Evolutionary conservation across 2,113 vertebrate genomes (phyloP).

Genomic region (Mesitornis unicolor): DNA sequence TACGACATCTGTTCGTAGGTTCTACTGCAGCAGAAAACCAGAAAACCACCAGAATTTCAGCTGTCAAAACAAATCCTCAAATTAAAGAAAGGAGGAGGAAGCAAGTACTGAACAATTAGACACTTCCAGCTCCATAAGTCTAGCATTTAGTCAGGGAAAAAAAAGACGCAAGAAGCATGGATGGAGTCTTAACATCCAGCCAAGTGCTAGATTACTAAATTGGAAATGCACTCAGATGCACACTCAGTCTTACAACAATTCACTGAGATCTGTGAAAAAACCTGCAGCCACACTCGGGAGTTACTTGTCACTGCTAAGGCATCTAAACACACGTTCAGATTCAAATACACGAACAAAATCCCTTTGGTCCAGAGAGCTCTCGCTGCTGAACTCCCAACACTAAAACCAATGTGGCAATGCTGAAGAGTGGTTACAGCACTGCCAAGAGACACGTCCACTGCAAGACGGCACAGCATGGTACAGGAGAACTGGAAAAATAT

Average conservation of each 20-base stretch:
- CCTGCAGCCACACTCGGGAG: background rate
- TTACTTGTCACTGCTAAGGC: background rate
- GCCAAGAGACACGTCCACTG: background rate
- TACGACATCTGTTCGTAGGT: slow-evolving; percentile 59
- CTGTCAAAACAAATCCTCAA: slow-evolving; percentile 64
- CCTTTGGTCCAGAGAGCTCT: too few relatives aligned
- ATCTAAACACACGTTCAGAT: background rate
- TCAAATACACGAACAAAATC: background rate
- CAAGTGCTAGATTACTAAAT: background rate
- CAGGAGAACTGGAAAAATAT: background rate
- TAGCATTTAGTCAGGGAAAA: background rate
- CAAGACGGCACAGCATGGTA: background rate
- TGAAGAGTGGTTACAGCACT: background rate
- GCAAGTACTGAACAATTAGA: slow-evolving; percentile 53
- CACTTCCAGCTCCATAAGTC: slow-evolving; percentile 28
- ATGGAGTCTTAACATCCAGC: background rate
- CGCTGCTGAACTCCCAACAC: fast-evolving
- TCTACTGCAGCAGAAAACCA: slow-evolving; percentile 44
- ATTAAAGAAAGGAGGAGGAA: slow-evolving; percentile 44
- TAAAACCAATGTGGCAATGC: fast-evolving
- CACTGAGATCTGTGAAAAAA: background rate
- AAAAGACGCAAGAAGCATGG: background rate
- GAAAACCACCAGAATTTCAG: slow-evolving; percentile 62
- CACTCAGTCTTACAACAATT: background rate
- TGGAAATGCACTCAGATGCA: background rate